Evolutionary conservation across 2,797 vertebrate species (phyloP), one percentile per base, ranked within the genome.

Genomic region (Myripristis murdjan): DNA sequence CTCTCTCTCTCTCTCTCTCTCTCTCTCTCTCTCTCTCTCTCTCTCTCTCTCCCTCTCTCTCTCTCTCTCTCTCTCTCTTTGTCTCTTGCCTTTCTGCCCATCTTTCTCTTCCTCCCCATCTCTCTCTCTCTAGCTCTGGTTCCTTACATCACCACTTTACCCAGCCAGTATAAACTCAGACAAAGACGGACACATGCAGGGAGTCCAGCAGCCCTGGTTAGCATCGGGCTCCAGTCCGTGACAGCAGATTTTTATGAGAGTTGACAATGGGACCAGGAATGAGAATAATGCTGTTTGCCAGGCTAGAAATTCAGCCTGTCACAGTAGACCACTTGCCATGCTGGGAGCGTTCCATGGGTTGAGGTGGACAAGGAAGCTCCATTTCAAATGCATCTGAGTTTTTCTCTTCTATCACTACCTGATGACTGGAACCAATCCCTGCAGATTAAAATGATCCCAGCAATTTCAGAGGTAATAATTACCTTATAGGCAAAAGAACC

Each of bases 221-320:
- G 90, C 90, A 90, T 91, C 83, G 78, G 84, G 71, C 88, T 91
- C 53, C 80, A 80, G 81, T 85, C 77, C 31, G 79, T 94, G 93
- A 94, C 94, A 95, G 91, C 84, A 89, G 91, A 94, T 91, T 86
- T 92, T 91, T 91, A 93, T 94, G 92, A 93, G 89, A 91, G 89
- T 86, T 92, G 93, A 95, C 94, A 95, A 90, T 93, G 83, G 86
- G 83, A 87, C 89, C 86, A 77, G 86, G 90, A 93, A 91, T 93
- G 92, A 94, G 91, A 93, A 93, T 95, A 94, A 95, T 94, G 86
- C 88, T 93, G 92, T 94, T 93, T 95, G 94, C 94, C 93, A 95
- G 90, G 82, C 86, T 87, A 86, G 91, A 93, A 93, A 94, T 92
- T 92, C 86, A 85, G 81, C 83, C 90, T 94, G 92, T 94, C 93